Evolutionary conservation across 2,797 vertebrate species (phyloP), one percentile per base, ranked within the genome.

Genomic region (Rallus crepitans): DNA sequence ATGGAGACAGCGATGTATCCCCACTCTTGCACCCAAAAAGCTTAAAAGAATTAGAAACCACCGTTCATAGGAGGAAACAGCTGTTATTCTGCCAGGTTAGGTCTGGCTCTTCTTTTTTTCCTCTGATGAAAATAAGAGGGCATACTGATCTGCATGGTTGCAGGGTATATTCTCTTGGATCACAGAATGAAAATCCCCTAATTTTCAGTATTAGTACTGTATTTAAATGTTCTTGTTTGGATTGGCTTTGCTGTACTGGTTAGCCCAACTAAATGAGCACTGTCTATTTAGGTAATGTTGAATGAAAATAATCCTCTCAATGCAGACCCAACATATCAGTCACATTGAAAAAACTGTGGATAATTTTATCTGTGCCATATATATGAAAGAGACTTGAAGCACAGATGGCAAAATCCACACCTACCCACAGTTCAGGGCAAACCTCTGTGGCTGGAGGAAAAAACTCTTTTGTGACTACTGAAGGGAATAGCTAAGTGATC

Each of bases 371-470:
- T 75, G 1, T 93, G 75, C 86, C 68, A 47, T 92, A 55, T 64
- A 35, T 80, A 57, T 0, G 14, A 85, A 90, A 94, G 68, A 90
- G 70, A 35, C 79, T 90, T 7, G n/a, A 92, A 91, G 92, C 93
- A 92, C 96, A 96, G 95, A 97, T 95, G 94, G 93, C 71, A 92
- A 94, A 93, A 97, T 94, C 93, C 47, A 52, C 57, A 85, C 90
- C 93, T 93, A 90, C 90, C 78, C 91, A 96, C 90, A 95, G 89
- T 85, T 95, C 90, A 92, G 96, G 95, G 88, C 92, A 94, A 92
- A 94, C 88, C 88, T 97, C 68, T 93, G 93, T 95, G 93, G 84
- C 92, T 94, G 83, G 90, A 95, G 90, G 88, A 94, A 95, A 50
- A 85, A 85, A 52, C 50, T 87, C 85, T 52, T 91, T 89, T 96